These are phyloP conservation scores for Synodontis membranacea DNA, from an alignment of 2,113 vertebrate genomes.

Conservation along the genomic window DNA sequence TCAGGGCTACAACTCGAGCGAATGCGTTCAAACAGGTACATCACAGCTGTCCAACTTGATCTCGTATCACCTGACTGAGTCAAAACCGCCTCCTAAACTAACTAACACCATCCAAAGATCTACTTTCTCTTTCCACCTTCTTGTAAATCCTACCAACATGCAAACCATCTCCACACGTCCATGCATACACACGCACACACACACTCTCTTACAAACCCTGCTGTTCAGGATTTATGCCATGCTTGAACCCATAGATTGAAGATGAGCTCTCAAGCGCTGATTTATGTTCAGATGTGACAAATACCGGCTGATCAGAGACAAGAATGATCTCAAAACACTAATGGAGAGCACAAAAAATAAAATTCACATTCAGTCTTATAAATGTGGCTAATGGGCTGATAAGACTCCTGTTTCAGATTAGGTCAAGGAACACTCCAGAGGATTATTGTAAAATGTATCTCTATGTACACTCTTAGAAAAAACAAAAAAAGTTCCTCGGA, in stretches of 20 bases:
- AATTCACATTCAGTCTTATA: background rate
- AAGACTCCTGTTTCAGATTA: background rate
- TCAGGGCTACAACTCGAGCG: background rate
- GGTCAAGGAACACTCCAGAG: background rate
- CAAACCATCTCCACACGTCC: slow-evolving; percentile 39
- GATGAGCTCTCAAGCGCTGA: background rate
- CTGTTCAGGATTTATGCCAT: background rate
- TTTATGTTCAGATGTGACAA: slow-evolving; percentile 5
- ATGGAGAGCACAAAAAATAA: background rate
- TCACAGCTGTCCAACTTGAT: slow-evolving; percentile 10
- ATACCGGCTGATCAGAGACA: background rate
- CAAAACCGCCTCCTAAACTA: slow-evolving; percentile 18
- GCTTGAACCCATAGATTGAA: background rate
- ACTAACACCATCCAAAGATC: slow-evolving; percentile 46
- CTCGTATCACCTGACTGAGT: slow-evolving; percentile 20
- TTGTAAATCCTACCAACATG: slow-evolving; percentile 44
- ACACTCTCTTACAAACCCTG: background rate
- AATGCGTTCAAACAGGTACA: slow-evolving; percentile 15
- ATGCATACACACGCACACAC: slow-evolving; percentile 17
- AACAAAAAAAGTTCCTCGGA: background rate
- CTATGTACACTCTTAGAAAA: background rate
- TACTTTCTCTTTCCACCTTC: slow-evolving; percentile 52
- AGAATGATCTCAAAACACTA: background rate
- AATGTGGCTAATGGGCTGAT: background rate
- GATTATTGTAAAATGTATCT: background rate